Evolutionary conservation across 2,888 invertebrate species (phyloP), one percentile per base, ranked within the genome.

Genomic region (Leptogaster cylindrica): DNA sequence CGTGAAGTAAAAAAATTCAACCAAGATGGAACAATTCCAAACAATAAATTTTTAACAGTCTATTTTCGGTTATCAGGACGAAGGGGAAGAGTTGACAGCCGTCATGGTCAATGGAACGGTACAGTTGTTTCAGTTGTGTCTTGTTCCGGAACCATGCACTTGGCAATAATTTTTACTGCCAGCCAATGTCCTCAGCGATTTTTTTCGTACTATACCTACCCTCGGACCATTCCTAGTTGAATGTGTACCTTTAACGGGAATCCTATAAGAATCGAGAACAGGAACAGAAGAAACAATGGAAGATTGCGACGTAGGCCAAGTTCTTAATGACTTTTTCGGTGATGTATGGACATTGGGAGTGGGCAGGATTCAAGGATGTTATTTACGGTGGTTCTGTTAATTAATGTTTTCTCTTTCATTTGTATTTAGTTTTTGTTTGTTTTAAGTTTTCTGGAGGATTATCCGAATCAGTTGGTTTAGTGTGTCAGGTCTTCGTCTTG

Each of bases 41-140:
- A 52, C 52, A 65, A 65, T 65, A 65, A 41, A 65, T 51, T 41
- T 16, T 3, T 18, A 41, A 20, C 33, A 8, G 27, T 63, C 44
- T 28, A 46, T 41, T 39, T 39, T 65, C 18, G 31, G 51, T 39
- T 51, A 51, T 28, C 51, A 39, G 7, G 44, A 12, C 2, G 25
- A 65, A 25, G 27, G 50, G 39, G 50, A 65, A 50, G 50, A 65
- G 36, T 48, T 65, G 65, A 65, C 51, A 65, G 41, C 12, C 52
- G 65, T 66, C 51, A 68, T 55, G 66, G 69, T 67, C 69, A 69
- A 69, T 69, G 69, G 66, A 67, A 64, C 65, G 69, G 52, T 69
- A 27, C 67, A 31, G 28, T 44, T 58, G 20, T 63, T 31, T 44
- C n/a, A 10, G 14, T 12, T 8, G 3, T 25, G 20, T 12, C 63